Conservation (phyloP, 30 jellyfish, hydroid and myxozoan species). For the Aurelia sp. region DNA sequence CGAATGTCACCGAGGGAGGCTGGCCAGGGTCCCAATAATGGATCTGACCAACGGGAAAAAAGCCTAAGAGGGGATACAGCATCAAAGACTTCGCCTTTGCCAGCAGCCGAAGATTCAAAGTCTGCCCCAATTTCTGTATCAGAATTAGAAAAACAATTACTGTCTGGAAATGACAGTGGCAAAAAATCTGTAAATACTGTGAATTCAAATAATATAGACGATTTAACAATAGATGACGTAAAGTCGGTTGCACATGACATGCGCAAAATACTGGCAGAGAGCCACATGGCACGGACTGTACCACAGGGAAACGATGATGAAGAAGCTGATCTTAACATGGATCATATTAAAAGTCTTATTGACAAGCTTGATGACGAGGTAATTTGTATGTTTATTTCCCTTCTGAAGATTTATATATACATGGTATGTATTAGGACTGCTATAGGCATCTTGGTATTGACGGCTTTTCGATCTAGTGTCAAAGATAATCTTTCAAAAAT, state of each 20-base stretch:
- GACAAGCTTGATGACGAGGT: conserved; percentile 93
- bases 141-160: conserved; percentile 37
- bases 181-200: conserved; percentile 32
- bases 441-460: too few species aligned
- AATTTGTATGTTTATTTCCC: neutral
- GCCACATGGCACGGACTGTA: conserved; percentile 3
- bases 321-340: conserved; percentile 74
- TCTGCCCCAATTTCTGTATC: conserved; percentile 19
- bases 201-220: conserved; percentile 9
- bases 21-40: neutral
- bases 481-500: too few species aligned
- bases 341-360: conserved; percentile 78
- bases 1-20: neutral
- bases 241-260: conserved; percentile 35
- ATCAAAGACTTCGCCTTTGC: neutral
- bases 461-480: too few species aligned
- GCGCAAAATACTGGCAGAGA: conserved; percentile 51
- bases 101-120: neutral
- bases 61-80: too few species aligned
- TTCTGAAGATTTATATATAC: too few species aligned
- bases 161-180: conserved; percentile 11
- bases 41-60: too few species aligned
- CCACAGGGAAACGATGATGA: conserved; percentile 49
- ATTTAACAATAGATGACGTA: conserved; percentile 40
- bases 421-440: too few species aligned